These are phyloP conservation scores for Cerastis leucographa DNA, from an alignment of 2,888 invertebrate species.

Conservation along the genomic window DNA sequence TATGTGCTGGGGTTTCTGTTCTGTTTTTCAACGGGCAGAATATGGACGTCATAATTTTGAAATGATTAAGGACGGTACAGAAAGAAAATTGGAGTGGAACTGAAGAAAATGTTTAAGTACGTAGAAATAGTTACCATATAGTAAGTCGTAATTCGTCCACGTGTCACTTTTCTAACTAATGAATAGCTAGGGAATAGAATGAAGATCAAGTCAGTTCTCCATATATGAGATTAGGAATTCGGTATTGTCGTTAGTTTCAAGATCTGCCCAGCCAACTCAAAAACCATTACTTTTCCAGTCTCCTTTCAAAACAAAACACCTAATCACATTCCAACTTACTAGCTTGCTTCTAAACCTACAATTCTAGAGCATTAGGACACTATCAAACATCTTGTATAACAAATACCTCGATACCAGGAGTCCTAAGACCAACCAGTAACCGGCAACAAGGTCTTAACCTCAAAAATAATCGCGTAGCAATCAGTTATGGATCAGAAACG, in stretches of 20 bases:
- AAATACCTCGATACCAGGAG: constrained; percentile 40
- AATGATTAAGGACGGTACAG: not conserved
- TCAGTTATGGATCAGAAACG: constrained; percentile 66
- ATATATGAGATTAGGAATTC: not conserved
- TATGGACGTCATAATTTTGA: not conserved
- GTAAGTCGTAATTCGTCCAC: not conserved
- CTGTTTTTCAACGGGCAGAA: constrained; percentile 3
- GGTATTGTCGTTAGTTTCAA: not conserved
- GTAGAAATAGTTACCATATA: not conserved
- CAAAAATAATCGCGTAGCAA: constrained; percentile 61
- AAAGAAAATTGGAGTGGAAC: not conserved
- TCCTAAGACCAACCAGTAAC: constrained; percentile 27
- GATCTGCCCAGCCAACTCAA: not conserved
- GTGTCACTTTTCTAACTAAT: not conserved
- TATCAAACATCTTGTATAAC: constrained; percentile 43
- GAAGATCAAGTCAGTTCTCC: not conserved
- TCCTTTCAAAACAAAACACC: not conserved
- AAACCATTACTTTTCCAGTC: not conserved
- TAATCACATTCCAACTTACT: constrained; percentile 7
- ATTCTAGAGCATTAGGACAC: constrained; percentile 36
- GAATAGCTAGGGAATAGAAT: not conserved
- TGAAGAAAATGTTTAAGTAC: not conserved
- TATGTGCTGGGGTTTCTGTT: not conserved
- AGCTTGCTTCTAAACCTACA: constrained; percentile 24
- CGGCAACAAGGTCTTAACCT: constrained; percentile 61